Evolutionary conservation across 2,113 vertebrate species (phyloP), one percentile per base, ranked within the genome.

Genomic region (Siniperca chuatsi): DNA sequence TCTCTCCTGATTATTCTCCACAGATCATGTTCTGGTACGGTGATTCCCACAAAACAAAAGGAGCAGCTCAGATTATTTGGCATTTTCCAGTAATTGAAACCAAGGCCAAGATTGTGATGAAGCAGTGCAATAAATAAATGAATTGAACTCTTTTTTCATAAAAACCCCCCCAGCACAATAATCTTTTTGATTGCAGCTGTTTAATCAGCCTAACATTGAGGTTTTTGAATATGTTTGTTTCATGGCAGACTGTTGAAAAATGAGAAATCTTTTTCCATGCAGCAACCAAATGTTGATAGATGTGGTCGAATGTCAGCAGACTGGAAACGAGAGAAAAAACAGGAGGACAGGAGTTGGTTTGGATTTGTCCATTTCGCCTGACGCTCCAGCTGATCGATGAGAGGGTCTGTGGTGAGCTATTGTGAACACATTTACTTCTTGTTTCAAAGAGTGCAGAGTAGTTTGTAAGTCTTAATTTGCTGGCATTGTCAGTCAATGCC

Each of bases 381-480:
- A 76, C 42, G 44, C 60, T 78, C 37, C 66, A 13, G 44, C 82
- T 90, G 89, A 94, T 92, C 75, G 78, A 91, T 92, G 79, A 79
- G 75, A 55, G 6, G 48, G 69, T 74, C 81, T 78, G 72, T 15
- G 79, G 82, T 77, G n/a, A 81, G 85, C 73, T 68, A 73, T 79
- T 21, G 57, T 54, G 73, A 87, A 78, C 80, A 88, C 76, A 78
- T 85, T 93, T 81, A 52, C 86, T 80, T 57, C 78, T 84, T 60
- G 72, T 87, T 90, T 88, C 48, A 72, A 75, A 88, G 79, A 83
- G 74, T 35, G 82, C 79, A 37, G 60, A 87, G 89, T 35, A 58
- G 76, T 92, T 90, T 88, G 85, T 86, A 78, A 57, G 79, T 90
- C 86, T 93, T 93, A 82, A 93, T 92, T 95, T 90, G 61, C 79